phyloP scores from a whole-genome alignment of 2,888 invertebrate genomes.

The Taphrorychus bicolor region DNA sequence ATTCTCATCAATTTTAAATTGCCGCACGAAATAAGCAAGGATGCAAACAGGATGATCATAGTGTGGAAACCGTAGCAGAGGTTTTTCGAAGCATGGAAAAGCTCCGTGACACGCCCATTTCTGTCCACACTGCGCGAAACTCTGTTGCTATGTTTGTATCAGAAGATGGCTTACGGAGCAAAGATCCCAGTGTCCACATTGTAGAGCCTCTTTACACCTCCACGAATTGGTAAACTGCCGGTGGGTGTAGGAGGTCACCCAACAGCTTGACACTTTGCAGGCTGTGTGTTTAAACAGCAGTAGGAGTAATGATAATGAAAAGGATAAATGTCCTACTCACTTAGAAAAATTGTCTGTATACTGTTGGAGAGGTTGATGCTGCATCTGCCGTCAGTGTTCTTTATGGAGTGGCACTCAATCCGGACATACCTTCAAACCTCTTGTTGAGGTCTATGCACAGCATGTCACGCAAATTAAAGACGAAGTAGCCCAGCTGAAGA shows the following conservation, averaged over 20 bases:
- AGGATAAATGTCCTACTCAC: slow-evolving; percentile 83
- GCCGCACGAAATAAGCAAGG: slow-evolving; percentile 68
- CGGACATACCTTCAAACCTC: slow-evolving; percentile 89
- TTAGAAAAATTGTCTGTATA: slow-evolving; percentile 90
- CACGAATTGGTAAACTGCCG: slow-evolving; percentile 94
- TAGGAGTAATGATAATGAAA: slow-evolving; percentile 64
- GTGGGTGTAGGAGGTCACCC: slow-evolving; percentile 95
- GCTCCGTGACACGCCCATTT: slow-evolving; percentile 89
- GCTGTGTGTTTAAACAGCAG: slow-evolving; percentile 64
- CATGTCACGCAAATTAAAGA: slow-evolving; percentile 87
- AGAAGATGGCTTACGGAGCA: slow-evolving; percentile 92
- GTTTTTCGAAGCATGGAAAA: slow-evolving; percentile 97
- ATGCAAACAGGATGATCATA: slow-evolving; percentile 70
- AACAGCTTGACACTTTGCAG: slow-evolving; percentile 89
- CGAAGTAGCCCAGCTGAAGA: slow-evolving; percentile 80
- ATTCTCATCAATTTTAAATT: slow-evolving; percentile 54
- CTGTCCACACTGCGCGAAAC: slow-evolving; percentile 93
- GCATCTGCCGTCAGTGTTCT: slow-evolving; percentile 94
- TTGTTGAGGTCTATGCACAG: slow-evolving; percentile 90
- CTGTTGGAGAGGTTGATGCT: slow-evolving; percentile 88
- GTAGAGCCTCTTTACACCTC: slow-evolving; percentile 84
- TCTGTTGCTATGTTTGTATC: slow-evolving; percentile 94
- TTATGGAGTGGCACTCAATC: slow-evolving; percentile 92
- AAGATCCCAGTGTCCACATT: slow-evolving; percentile 92
- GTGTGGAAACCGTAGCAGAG: slow-evolving; percentile 83